Evolutionary conservation across 2,797 vertebrate species (phyloP).

Genomic region (Varecia variegata): DNA sequence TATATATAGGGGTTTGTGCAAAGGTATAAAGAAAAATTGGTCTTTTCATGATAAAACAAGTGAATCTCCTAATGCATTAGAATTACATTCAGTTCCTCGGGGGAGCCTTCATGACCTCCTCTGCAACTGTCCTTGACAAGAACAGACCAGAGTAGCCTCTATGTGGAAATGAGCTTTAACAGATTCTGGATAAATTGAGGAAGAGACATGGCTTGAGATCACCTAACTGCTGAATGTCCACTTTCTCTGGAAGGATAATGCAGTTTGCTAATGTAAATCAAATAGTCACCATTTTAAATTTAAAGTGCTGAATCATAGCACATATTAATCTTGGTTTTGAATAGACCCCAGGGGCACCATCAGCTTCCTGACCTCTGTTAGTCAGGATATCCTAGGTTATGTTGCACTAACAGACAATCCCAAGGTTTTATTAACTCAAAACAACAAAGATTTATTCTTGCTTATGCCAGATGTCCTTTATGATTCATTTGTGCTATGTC

Average conservation of each 20-base stretch:
- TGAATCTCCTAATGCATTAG: not conserved
- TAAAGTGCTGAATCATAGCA: not conserved
- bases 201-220: not conserved
- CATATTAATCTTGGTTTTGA: not conserved
- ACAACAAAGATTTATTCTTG: not conserved
- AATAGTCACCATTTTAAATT: not conserved
- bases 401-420: not conserved
- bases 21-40: not conserved
- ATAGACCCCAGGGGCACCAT: not conserved
- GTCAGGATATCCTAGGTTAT: not conserved
- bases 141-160: not conserved
- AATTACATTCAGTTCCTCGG: not conserved
- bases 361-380: not conserved
- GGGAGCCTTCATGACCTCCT: not conserved
- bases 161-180: not conserved
- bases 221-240: not conserved
- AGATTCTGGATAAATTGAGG: not conserved
- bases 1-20: not conserved
- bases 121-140: not conserved
- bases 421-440: not conserved
- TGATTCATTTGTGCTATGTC: not conserved
- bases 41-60: not conserved
- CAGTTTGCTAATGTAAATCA: not conserved
- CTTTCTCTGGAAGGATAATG: not conserved
- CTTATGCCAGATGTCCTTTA: not conserved